Evolutionary conservation across 1,140 invertebrate species (phyloP).

Genomic region (Drosophila malerkotliana): DNA sequence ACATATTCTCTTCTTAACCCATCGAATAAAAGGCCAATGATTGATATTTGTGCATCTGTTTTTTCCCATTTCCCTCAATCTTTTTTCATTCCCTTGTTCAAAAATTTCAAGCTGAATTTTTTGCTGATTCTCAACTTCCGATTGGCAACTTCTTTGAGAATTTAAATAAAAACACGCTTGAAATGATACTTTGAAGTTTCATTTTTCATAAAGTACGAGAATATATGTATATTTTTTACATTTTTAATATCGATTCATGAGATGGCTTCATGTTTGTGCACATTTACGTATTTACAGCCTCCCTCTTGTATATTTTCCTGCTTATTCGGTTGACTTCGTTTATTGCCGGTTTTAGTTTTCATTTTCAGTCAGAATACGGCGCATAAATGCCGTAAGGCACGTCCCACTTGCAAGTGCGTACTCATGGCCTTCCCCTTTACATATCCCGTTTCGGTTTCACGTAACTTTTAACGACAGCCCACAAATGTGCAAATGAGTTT

Average conservation of each 20-base stretch:
- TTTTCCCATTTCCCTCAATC: conserved; percentile 1
- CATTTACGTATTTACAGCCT: background rate
- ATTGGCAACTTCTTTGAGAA: conserved; percentile 1
- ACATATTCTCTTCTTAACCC: background rate
- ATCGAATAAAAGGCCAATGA: background rate
- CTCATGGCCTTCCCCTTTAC: conserved; percentile 3
- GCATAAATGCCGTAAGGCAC: conserved; percentile 29
- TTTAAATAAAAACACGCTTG: conserved; percentile 21
- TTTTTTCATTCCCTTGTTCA: background rate
- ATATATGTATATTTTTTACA: background rate
- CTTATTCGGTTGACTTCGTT: conserved; percentile 1
- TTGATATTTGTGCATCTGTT: conserved; percentile 39
- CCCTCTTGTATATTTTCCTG: background rate
- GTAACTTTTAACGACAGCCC: conserved; percentile 40
- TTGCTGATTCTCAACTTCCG: background rate
- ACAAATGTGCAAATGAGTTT: conserved; percentile 58
- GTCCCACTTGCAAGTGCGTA: conserved; percentile 6
- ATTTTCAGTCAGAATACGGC: conserved; percentile 11
- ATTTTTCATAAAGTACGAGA: background rate
- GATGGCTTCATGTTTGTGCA: background rate
- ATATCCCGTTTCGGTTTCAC: conserved; percentile 7
- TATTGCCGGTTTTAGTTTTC: conserved; percentile 29
- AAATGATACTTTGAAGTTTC: conserved; percentile 36
- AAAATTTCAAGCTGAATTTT: background rate
- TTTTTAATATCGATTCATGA: conserved; percentile 1